Conservation (phyloP, 2,113 vertebrate species). For the Ochotona curzoniae region DNA sequence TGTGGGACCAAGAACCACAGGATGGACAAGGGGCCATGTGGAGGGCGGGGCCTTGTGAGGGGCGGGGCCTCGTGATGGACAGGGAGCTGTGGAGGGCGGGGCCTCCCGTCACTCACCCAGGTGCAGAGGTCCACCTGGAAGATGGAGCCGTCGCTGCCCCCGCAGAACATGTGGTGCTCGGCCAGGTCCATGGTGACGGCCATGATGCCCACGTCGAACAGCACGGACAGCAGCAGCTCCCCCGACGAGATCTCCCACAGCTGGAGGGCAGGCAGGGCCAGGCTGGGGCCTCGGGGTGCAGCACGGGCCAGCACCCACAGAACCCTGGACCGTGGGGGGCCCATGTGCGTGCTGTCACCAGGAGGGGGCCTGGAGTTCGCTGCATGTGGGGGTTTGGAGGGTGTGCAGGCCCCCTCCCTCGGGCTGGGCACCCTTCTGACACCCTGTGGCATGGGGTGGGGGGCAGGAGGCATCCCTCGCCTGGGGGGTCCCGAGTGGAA, state of each 20-base stretch:
- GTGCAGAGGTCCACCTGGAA: conserved; percentile 95
- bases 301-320: not conserved
- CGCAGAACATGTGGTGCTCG: conserved; percentile 95
- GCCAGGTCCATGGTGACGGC: conserved; percentile 95
- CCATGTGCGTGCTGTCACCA: too few relatives aligned
- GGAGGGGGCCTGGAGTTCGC: too few relatives aligned
- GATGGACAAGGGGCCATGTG: too few relatives aligned
- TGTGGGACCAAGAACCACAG: conserved; percentile 69
- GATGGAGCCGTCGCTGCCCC: conserved; percentile 94
- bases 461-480: not conserved
- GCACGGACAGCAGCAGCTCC: conserved; percentile 93
- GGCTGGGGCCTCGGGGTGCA: not conserved
- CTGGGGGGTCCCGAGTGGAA: too few relatives aligned
- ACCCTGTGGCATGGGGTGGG: too few relatives aligned
- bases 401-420: too few relatives aligned
- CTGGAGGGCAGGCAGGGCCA: conserved; percentile 73
- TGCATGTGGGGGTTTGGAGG: too few relatives aligned
- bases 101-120: conserved; percentile 87
- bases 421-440: too few relatives aligned
- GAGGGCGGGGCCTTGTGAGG: too few relatives aligned
- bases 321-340: not conserved
- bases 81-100: too few relatives aligned
- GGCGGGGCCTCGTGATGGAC: too few relatives aligned
- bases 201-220: conserved; percentile 95
- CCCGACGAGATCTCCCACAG: conserved; percentile 97